These are phyloP conservation scores for Atractosteus spatula DNA, from an alignment of 2,113 vertebrate genomes.

Conservation along the genomic window DNA sequence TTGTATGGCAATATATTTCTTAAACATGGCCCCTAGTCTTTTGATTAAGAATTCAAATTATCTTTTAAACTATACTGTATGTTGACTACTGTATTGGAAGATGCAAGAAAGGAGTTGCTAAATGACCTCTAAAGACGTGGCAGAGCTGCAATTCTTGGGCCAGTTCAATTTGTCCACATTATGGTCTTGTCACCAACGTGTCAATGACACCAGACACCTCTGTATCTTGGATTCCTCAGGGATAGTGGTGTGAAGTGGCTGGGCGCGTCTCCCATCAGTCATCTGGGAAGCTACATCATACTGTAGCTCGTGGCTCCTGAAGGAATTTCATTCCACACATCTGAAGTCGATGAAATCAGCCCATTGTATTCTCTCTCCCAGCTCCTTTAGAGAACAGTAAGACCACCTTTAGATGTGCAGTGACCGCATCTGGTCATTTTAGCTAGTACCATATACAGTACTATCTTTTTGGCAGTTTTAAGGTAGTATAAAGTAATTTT, in stretches of 20 bases:
- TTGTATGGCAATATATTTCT: too few species aligned
- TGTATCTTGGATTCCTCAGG: neutral
- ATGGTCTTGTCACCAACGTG: neutral
- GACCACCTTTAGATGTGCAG: conserved; percentile 42
- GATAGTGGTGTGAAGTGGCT: neutral
- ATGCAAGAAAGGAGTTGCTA: too few species aligned
- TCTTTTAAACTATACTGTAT: too few species aligned
- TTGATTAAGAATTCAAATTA: too few species aligned
- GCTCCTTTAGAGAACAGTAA: conserved; percentile 47
- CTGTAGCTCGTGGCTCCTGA: neutral
- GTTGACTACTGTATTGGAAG: too few species aligned
- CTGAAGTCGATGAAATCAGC: conserved; percentile 15
- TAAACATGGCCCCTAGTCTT: too few species aligned
- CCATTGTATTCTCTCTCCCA: conserved; percentile 45
- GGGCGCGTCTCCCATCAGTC: neutral
- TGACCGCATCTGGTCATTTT: conserved; percentile 33
- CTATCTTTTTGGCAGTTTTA: too few species aligned
- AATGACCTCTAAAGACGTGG: neutral
- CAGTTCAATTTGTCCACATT: neutral
- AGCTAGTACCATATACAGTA: too few species aligned
- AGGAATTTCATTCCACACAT: conserved; percentile 13
- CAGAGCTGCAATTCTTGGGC: neutral
- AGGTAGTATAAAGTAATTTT: too few species aligned
- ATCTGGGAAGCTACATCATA: conserved; percentile 30
- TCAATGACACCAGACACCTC: neutral